Conservation (phyloP, 2,113 vertebrate species). For the Hemicordylus capensis region DNA sequence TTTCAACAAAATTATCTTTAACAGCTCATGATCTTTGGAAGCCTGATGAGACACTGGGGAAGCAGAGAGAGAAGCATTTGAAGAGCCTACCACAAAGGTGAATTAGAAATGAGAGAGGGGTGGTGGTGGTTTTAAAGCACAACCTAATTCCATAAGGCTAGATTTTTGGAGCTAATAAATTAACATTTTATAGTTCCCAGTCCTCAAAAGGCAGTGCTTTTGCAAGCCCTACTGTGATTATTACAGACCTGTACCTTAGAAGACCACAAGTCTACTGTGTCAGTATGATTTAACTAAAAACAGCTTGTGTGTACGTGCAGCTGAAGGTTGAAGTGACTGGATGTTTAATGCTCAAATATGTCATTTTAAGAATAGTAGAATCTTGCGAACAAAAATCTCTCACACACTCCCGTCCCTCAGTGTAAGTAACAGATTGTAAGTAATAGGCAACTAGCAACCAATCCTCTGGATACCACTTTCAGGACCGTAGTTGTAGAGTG, state of each 20-base stretch:
- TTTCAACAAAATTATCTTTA: slow-evolving; percentile 51
- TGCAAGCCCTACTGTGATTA: not conserved
- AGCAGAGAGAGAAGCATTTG: slow-evolving; percentile 8
- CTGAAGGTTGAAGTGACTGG: not conserved
- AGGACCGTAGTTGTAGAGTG: not conserved
- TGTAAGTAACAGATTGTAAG: not conserved
- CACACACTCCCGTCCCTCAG: too few species aligned
- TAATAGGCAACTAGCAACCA: not conserved
- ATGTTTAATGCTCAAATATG: not conserved
- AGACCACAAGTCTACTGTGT: not conserved
- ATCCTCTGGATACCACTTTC: not conserved
- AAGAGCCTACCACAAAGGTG: not conserved
- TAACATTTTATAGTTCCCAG: not conserved
- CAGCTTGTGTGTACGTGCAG: not conserved
- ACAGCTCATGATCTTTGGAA: not conserved
- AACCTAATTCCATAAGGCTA: not conserved
- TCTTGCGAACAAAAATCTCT: not conserved
- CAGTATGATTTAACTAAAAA: not conserved
- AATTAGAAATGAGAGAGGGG: not conserved
- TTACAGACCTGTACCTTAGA: not conserved
- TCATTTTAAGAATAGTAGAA: not conserved
- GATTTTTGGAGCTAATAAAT: slow-evolving; percentile 10
- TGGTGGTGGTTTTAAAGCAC: not conserved
- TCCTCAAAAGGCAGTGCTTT: not conserved
- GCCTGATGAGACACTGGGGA: not conserved